Conservation (phyloP, 2,797 vertebrate genomes). For the Lycodopsis pacificus region DNA sequence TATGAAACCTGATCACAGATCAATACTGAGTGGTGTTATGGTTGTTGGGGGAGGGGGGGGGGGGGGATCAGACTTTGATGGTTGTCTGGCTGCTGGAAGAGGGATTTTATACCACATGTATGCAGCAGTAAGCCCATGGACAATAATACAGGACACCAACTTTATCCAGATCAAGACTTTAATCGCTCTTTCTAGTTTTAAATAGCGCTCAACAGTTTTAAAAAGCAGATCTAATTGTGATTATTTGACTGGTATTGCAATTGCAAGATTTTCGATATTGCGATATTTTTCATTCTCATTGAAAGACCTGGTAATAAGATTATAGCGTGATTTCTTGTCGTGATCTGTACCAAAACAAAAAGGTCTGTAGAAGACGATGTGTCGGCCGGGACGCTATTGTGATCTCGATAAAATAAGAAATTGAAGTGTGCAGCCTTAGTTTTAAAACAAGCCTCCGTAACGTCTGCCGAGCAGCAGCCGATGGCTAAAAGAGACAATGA, state of each 20-base stretch:
- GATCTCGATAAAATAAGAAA: too few relatives aligned
- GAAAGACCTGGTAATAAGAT: not conserved
- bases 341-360: too few relatives aligned
- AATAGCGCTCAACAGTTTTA: not conserved
- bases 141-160: not conserved
- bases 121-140: not conserved
- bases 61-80: slow-evolving; percentile 29
- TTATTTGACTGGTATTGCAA: not conserved
- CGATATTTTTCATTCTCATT: not conserved
- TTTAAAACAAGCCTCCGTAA: too few relatives aligned
- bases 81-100: slow-evolving; percentile 24
- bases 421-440: not conserved
- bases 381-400: too few relatives aligned
- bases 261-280: too few relatives aligned
- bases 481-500: too few relatives aligned
- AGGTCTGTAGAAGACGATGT: too few relatives aligned
- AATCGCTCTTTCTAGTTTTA: not conserved
- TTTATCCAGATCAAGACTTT: not conserved
- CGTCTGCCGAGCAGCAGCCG: too few relatives aligned
- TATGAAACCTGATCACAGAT: slow-evolving; percentile 77
- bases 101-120: slow-evolving; percentile 27
- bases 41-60: slow-evolving; percentile 20
- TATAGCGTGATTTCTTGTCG: too few relatives aligned
- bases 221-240: not conserved
- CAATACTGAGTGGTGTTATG: slow-evolving; percentile 68